phyloP scores from a whole-genome alignment of 2,113 vertebrate species.

The Chinchilla lanigera region DNA sequence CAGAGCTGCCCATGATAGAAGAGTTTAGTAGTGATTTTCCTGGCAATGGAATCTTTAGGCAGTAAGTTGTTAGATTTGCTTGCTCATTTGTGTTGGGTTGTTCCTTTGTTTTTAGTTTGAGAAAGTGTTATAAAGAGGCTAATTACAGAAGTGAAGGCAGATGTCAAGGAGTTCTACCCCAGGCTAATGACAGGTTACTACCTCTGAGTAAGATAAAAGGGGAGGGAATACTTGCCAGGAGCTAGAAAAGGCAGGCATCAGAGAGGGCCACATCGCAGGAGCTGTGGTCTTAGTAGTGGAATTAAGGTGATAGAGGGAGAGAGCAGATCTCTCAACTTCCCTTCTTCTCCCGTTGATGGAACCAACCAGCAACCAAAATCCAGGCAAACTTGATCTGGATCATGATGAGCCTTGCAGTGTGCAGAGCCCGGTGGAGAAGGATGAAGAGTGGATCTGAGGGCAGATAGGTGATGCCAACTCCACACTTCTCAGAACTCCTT shows the following conservation, averaged over 20 bases:
- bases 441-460: background rate
- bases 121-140: background rate
- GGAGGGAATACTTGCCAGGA: background rate
- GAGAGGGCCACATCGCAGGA: background rate
- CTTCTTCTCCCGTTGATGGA: background rate
- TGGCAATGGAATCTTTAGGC: background rate
- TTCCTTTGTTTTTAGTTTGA: background rate
- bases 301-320: background rate
- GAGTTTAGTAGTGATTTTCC: background rate
- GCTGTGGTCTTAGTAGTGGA: background rate
- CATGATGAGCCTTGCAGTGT: rapidly evolving
- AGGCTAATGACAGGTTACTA: background rate
- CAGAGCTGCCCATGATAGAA: background rate
- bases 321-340: rapidly evolving
- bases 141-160: background rate
- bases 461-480: background rate
- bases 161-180: background rate
- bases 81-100: background rate
- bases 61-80: background rate
- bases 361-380: background rate
- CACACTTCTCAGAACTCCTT: background rate
- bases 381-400: background rate
- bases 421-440: background rate
- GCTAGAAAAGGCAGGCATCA: background rate
- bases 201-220: too few relatives aligned